These are phyloP conservation scores for Bugulina stolonifera DNA, from an alignment of 2,888 invertebrate genomes.

Conservation along the genomic window DNA sequence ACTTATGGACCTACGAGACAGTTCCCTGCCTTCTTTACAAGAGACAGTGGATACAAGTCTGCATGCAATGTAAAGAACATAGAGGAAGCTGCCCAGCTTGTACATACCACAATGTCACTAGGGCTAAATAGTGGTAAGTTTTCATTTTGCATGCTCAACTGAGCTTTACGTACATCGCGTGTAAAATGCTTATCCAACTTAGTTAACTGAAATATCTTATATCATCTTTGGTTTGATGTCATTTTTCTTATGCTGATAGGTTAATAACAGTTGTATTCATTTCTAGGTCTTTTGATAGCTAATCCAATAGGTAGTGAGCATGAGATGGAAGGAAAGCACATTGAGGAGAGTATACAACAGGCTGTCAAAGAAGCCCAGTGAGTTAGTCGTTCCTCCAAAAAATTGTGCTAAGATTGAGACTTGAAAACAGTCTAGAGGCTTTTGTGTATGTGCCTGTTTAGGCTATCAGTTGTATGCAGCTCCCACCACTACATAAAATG, in stretches of 20 bases:
- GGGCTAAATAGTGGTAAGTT: slow-evolving; percentile 57
- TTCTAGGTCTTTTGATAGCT: neutral
- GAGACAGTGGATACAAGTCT: slow-evolving; percentile 66
- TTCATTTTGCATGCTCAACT: too few species aligned
- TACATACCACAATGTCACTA: slow-evolving; percentile 37
- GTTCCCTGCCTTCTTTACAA: slow-evolving; percentile 92
- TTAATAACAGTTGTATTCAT: too few species aligned
- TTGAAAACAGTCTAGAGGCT: too few species aligned
- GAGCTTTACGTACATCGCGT: too few species aligned
- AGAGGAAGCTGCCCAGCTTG: slow-evolving; percentile 64
- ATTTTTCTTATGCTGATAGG: too few species aligned
- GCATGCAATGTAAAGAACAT: slow-evolving; percentile 66
- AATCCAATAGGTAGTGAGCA: slow-evolving; percentile 63
- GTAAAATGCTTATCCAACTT: too few species aligned
- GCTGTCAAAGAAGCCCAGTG: slow-evolving; percentile 37
- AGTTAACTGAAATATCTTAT: too few species aligned
- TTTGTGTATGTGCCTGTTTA: too few species aligned
- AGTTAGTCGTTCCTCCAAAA: slow-evolving; percentile 19
- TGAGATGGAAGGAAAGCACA: slow-evolving; percentile 56
- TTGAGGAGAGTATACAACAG: slow-evolving; percentile 65
- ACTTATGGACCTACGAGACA: slow-evolving; percentile 63
- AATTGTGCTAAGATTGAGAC: neutral
- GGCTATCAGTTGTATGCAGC: too few species aligned
- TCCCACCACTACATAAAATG: too few species aligned
- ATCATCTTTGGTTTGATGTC: too few species aligned